These are phyloP conservation scores for Chrysogorgia sp. DNA, from an alignment of 92 coral and sea anemone species.

Conservation along the genomic window DNA sequence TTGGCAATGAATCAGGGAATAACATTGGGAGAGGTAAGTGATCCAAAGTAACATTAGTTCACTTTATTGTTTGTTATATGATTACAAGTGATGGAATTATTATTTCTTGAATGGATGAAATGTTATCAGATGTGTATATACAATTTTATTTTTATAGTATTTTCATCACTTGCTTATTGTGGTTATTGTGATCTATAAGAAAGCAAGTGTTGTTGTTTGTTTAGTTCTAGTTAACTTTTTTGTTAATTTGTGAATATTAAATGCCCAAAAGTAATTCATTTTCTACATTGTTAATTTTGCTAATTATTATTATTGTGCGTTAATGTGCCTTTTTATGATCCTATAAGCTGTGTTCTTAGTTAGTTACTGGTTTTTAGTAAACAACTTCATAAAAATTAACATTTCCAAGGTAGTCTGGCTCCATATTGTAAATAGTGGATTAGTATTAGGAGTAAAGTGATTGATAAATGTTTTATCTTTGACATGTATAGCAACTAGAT, in stretches of 20 bases:
- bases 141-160: not conserved
- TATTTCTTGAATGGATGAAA: not conserved
- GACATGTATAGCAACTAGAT: not conserved
- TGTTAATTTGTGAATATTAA: not conserved
- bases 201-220: not conserved
- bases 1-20: constrained; percentile 37
- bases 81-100: not conserved
- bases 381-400: not conserved
- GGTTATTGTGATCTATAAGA: not conserved
- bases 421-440: constrained; percentile 42
- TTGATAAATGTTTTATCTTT: not conserved
- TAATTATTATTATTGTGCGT: too few species aligned
- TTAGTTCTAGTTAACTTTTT: constrained; percentile 1
- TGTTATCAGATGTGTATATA: not conserved
- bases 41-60: not conserved
- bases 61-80: not conserved
- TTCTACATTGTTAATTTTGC: too few species aligned
- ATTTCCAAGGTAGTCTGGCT: constrained; percentile 20
- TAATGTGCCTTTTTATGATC: too few species aligned
- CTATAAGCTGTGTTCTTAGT: not conserved
- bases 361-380: not conserved
- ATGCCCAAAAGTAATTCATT: not conserved
- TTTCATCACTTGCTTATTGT: not conserved
- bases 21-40: constrained; percentile 40
- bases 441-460: constrained; percentile 7